Base-by-base conservation (phyloP, 2,888 invertebrate genomes). In the Bruchidius siliquastri region DNA sequence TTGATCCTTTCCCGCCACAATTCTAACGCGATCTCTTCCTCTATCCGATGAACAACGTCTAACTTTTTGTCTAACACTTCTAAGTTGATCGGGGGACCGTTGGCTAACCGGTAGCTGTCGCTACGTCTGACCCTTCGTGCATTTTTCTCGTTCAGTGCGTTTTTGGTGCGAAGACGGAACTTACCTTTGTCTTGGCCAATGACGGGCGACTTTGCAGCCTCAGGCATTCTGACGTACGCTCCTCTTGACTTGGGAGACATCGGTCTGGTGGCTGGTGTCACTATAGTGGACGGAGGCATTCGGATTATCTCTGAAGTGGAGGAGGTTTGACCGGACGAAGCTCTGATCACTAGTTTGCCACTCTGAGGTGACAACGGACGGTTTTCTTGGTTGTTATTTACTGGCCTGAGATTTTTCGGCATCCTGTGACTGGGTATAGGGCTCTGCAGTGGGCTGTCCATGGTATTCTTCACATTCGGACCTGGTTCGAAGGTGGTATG, bases 401-500 rank as follows among this genome's bases (percentile, higher is more conserved):
- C 87, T 10, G 89, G 88, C 70, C 88, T 85, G 21, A 88, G 83
- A 8, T 84, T 82, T 73, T 87, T 85, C 18, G 84, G 82, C 0
- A 86, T 83, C 68, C 89, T 84, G 77, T 87, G 88, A 4, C 77
- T 76, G 8, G 88, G 84, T 67, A 88, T 83, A 71, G 89, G 90
- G 81, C 90, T 90, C 0, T 86, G 85, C 69, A 83, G 85, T 2
- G 88, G 87, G 18, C 87, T 86, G 10, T 75, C 72, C 49, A 49
- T 49, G 0, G 83, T 80, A 81, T 91, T 91, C 87, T 93, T 94
- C 22, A 95, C 94, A 84, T 93, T 94, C 69, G 94, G 95, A 79
- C 96, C 96, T 73, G 96, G 96, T 88, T 94, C 94, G 83, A 96
- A 96, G 49, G 95, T 95, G 67, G 94, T 94, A 83, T 95, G 94